phyloP scores from a whole-genome alignment of 2,888 invertebrate genomes.

The Myopa testacea region DNA sequence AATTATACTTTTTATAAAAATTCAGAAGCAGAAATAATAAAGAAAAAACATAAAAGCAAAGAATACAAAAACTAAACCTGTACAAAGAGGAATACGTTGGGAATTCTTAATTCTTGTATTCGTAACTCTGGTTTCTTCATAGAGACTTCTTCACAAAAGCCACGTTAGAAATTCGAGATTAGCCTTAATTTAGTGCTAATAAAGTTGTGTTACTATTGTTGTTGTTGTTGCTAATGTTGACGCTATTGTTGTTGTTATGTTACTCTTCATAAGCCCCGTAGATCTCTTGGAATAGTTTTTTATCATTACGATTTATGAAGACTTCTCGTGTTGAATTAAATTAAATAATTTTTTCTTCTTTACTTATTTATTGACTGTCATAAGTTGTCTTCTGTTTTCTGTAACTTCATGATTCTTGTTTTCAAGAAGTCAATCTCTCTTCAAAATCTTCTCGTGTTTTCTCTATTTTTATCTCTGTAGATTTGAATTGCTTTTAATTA shows the following conservation, averaged over 20 bases:
- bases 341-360: neutral
- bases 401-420: no score
- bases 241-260: no score
- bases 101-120: conserved; percentile 5
- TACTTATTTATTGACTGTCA: neutral
- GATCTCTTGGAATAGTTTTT: no score
- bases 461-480: no score
- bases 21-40: neutral
- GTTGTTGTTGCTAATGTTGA: neutral
- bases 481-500: no score
- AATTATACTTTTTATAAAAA: conserved; percentile 30
- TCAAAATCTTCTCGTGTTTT: no score
- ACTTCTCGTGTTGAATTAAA: neutral
- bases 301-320: neutral
- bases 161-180: neutral
- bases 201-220: conserved; percentile 3
- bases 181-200: conserved; percentile 4
- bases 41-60: neutral
- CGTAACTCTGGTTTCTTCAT: neutral
- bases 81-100: neutral
- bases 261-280: no score
- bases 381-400: neutral
- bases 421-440: no score
- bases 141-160: neutral
- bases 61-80: neutral